Evolutionary conservation across 1,140 invertebrate species (phyloP).

Genomic region (Drosophila kikkawai): DNA sequence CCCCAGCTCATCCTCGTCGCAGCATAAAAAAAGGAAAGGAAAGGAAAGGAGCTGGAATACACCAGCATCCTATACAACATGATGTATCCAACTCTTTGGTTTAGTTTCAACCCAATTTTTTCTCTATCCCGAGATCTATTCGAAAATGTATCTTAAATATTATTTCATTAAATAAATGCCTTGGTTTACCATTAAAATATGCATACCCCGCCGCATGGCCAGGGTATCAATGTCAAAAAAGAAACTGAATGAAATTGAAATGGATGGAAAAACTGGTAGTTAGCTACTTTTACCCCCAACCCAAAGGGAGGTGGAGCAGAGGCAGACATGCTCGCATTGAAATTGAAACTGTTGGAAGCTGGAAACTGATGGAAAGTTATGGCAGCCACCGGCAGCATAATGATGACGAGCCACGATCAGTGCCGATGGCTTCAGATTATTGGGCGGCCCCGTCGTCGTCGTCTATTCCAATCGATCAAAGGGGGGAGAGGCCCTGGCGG

Average conservation of each 20-base stretch:
- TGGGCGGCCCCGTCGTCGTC: conserved; percentile 47
- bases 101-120: neutral
- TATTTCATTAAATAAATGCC: neutral
- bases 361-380: conserved; percentile 69
- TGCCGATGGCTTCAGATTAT: conserved; percentile 68
- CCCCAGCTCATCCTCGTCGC: conserved; percentile 48
- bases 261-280: conserved; percentile 67
- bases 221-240: conserved; percentile 15
- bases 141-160: neutral
- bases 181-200: neutral
- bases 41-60: neutral
- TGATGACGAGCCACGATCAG: conserved; percentile 52
- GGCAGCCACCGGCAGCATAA: conserved; percentile 40
- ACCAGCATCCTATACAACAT: neutral
- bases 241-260: conserved; percentile 30
- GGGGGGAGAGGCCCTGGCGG: neutral
- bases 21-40: neutral
- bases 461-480: conserved; percentile 56
- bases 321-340: conserved; percentile 53
- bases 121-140: too few species aligned
- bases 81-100: too few species aligned
- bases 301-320: conserved; percentile 26
- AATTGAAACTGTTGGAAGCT: conserved; percentile 65
- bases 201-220: neutral
- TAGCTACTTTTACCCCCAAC: conserved; percentile 69